Evolutionary conservation across 1,140 invertebrate species (phyloP), one percentile per base, ranked within the genome.

Genomic region (Diprion similis): DNA sequence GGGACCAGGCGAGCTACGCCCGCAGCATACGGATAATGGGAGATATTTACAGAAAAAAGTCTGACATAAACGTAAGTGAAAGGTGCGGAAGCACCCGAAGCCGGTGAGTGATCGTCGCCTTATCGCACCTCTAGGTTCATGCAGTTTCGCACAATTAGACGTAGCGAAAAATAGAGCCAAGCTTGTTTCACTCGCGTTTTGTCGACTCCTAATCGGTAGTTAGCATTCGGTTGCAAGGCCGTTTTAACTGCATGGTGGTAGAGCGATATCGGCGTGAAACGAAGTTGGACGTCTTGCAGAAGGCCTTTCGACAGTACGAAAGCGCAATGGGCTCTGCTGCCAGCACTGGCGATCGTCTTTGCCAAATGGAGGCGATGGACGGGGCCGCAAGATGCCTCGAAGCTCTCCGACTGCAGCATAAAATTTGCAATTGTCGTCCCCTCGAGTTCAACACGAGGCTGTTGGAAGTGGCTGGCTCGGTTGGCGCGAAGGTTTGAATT

Each of bases 351-450:
- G 94, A 95, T 86, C 89, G 94, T 0, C 89, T 95, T 71, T 94
- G 94, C 65, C 94, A 95, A 83, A 95, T 95, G 94, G 94, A 95
- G 82, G 94, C 94, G 0, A 95, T 95, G 94, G 94, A 95, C 79
- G 94, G 94, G 1, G 94, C 93, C 0, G 94, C 94, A 0, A 87
- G 93, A 46, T 95, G 94, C 79, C 85, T 95, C 47, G 94, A 95
- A 82, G 92, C 92, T 4, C 84, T 95, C 8, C 88, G 94, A 74
- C 83, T 94, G 11, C 94, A 95, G 78, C 93, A 94, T 80, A 93
- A 94, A 82, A 95, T 95, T 77, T 95, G 94, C 85, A 95, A 95
- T 84, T 95, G 94, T 83, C 89, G 94, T 48, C 94, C 94, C 8
- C 86, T 95, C 24, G 94, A 95, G 83, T 95, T 95, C 83, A 95